Evolutionary conservation across 1,140 invertebrate genomes (phyloP).

Genomic region (Tetragnatha versicolor): DNA sequence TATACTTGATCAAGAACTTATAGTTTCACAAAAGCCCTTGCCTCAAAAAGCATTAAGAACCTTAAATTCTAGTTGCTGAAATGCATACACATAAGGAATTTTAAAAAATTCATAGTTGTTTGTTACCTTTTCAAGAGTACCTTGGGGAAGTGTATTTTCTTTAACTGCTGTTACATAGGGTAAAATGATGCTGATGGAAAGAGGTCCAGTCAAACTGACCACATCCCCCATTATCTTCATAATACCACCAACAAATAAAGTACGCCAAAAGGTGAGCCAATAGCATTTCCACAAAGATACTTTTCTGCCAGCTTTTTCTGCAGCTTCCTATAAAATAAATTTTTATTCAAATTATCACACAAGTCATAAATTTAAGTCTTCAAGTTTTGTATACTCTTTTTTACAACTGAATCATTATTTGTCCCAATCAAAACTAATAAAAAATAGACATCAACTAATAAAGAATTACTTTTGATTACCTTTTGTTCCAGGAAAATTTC

Average conservation of each 20-base stretch:
- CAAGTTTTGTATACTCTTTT: neutral
- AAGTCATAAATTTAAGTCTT: neutral
- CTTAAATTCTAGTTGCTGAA: too few relatives aligned
- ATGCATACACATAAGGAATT: too few relatives aligned
- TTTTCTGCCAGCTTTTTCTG: slow-evolving; percentile 33
- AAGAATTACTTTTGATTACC: slow-evolving; percentile 13
- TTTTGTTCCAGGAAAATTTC: slow-evolving; percentile 48
- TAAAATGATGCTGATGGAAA: slow-evolving; percentile 78
- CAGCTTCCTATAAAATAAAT: slow-evolving; percentile 58
- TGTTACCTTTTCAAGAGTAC: slow-evolving; percentile 40
- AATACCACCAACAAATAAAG: slow-evolving; percentile 75
- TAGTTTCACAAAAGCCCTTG: too few relatives aligned
- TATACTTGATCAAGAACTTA: too few relatives aligned
- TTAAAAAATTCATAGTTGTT: too few relatives aligned
- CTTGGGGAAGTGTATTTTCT: slow-evolving; percentile 37
- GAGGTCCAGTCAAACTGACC: slow-evolving; percentile 76
- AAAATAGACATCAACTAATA: neutral
- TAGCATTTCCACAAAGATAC: slow-evolving; percentile 73
- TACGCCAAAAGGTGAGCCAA: slow-evolving; percentile 74
- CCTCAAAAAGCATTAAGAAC: neutral
- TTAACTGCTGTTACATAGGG: slow-evolving; percentile 69
- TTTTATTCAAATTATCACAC: neutral
- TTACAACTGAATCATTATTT: neutral
- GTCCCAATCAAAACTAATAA: neutral
- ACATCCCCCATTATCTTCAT: slow-evolving; percentile 78